phyloP scores from a whole-genome alignment of 2,888 invertebrate genomes.

The Tricholauxania praeusta region DNA sequence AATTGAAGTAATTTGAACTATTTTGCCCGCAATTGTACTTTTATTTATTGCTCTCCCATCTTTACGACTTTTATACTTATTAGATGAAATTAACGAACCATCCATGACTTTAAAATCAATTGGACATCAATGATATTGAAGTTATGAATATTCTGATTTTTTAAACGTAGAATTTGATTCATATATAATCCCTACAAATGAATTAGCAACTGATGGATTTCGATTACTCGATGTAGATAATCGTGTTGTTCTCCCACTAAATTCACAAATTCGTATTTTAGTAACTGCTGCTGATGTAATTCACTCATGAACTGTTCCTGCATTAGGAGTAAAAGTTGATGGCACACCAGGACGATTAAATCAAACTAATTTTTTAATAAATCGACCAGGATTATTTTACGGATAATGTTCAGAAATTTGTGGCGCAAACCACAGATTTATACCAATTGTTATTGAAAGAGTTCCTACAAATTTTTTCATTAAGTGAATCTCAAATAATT shows the following conservation, averaged over 20 bases:
- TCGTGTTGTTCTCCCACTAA: conserved; percentile 72
- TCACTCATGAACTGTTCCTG: conserved; percentile 76
- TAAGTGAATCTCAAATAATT: conserved; percentile 70
- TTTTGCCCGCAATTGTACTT: conserved; percentile 73
- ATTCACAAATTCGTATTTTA: conserved; percentile 75
- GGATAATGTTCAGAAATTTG: conserved; percentile 88
- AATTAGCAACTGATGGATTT: conserved; percentile 68
- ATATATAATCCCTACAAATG: conserved; percentile 71
- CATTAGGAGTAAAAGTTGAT: conserved; percentile 76
- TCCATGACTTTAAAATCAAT: conserved; percentile 73
- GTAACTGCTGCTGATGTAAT: conserved; percentile 75
- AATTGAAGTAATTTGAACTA: conserved; percentile 77
- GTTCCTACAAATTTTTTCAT: conserved; percentile 71
- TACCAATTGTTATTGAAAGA: conserved; percentile 79
- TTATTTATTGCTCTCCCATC: conserved; percentile 76
- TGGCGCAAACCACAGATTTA: conserved; percentile 84
- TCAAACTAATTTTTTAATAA: conserved; percentile 74
- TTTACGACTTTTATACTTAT: conserved; percentile 72
- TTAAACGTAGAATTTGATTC: conserved; percentile 73
- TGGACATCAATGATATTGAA: conserved; percentile 78
- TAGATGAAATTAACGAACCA: conserved; percentile 74
- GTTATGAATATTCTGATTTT: conserved; percentile 77
- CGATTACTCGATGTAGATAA: conserved; percentile 77
- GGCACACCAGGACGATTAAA: conserved; percentile 76
- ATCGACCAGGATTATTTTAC: conserved; percentile 76